phyloP scores from a whole-genome alignment of 1,140 invertebrate species.

The Diploscapter pachys region DNA sequence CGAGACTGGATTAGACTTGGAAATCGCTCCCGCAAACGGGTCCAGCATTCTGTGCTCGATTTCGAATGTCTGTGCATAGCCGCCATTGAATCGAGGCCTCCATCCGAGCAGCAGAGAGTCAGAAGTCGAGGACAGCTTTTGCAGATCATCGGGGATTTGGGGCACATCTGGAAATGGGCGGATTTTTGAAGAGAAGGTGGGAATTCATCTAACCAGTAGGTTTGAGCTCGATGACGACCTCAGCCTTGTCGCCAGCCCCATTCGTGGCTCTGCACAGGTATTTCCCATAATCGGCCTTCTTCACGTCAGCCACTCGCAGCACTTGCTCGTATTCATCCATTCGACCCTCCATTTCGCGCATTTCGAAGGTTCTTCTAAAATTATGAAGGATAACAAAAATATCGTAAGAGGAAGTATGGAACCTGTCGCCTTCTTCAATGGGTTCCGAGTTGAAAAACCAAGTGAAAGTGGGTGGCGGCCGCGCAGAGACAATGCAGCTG shows the following conservation, averaged over 20 bases:
- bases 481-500: conserved; percentile 24
- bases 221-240: conserved; percentile 30
- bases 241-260: conserved; percentile 26
- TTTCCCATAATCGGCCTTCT: conserved; percentile 23
- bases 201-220: neutral
- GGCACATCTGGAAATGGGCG: neutral
- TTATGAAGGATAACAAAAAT: neutral
- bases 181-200: no score
- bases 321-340: conserved; percentile 30
- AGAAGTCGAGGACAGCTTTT: conserved; percentile 23
- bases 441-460: conserved; percentile 23
- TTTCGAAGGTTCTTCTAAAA: neutral
- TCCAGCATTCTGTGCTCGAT: conserved; percentile 22
- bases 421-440: conserved; percentile 19
- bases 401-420: neutral
- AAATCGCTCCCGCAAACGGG: conserved; percentile 12
- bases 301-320: conserved; percentile 17
- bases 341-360: neutral
- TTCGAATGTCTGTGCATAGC: conserved; percentile 20
- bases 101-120: conserved; percentile 22
- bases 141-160: conserved; percentile 14
- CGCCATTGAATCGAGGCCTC: conserved; percentile 34
- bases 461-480: conserved; percentile 25
- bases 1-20: neutral
- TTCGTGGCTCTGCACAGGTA: conserved; percentile 32